Evolutionary conservation across 2,888 invertebrate genomes (phyloP).

Genomic region (Tachina grossa): DNA sequence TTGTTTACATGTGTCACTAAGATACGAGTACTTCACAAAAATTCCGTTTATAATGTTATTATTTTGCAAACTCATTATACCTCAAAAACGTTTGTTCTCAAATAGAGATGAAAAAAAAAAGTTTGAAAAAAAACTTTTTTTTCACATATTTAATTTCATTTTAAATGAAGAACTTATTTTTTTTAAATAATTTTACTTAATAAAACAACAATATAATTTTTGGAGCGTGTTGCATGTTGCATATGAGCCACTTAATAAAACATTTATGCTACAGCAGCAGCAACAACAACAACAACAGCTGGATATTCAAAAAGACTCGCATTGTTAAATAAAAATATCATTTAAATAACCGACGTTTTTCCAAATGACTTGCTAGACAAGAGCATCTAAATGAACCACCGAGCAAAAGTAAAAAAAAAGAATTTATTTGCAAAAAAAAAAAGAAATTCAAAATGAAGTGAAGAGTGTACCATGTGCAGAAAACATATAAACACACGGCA

Average conservation of each 20-base stretch:
- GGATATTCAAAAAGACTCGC: conserved; percentile 68
- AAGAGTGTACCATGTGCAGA: conserved; percentile 65
- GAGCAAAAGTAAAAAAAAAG: conserved; percentile 22
- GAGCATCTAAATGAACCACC: conserved; percentile 68
- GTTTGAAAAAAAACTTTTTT: conserved; percentile 20
- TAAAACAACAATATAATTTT: conserved; percentile 74
- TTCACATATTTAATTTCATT: conserved; percentile 18
- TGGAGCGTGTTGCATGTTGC: conserved; percentile 77
- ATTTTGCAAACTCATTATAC: conserved; percentile 42
- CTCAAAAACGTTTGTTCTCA: conserved; percentile 42
- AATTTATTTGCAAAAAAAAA: too few relatives aligned
- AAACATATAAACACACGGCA: conserved; percentile 10
- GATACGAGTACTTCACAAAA: conserved; percentile 33
- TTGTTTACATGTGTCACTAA: conserved; percentile 39
- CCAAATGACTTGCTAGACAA: conserved; percentile 81
- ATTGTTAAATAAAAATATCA: conserved; percentile 60
- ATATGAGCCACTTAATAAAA: conserved; percentile 77
- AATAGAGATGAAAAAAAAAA: conserved; percentile 11
- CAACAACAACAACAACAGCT: conserved; percentile 65
- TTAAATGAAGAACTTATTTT: conserved; percentile 59
- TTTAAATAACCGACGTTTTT: conserved; percentile 82
- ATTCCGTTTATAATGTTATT: conserved; percentile 41
- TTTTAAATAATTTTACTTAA: conserved; percentile 46
- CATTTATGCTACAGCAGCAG: conserved; percentile 53
- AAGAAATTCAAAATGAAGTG: conserved; percentile 34